Evolutionary conservation across 2,888 invertebrate species (phyloP).

Genomic region (Malacosoma neustria): DNA sequence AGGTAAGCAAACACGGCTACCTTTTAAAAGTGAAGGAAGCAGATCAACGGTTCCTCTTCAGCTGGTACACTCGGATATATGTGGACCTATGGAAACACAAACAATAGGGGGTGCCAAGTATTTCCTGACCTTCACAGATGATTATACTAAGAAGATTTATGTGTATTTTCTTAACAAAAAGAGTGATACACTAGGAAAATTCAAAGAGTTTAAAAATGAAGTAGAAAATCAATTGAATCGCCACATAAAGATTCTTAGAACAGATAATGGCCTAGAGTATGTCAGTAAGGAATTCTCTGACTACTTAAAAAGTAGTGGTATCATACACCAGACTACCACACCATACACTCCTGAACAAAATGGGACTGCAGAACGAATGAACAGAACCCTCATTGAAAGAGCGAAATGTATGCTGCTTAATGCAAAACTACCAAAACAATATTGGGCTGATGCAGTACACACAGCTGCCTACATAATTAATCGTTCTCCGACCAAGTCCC

Average conservation of each 20-base stretch:
- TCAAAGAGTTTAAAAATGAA: background rate
- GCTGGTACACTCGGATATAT: conserved; percentile 1
- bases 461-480: no score
- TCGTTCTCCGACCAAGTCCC: no score
- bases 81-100: background rate
- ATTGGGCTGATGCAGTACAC: no score
- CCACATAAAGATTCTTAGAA: background rate
- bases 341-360: no score
- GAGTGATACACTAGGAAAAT: background rate
- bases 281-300: no score
- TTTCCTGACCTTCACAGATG: background rate
- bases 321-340: no score
- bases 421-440: no score
- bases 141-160: conserved; percentile 1
- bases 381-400: no score
- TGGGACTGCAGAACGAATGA: no score
- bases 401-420: no score
- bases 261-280: background rate
- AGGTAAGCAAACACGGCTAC: conserved; percentile 7
- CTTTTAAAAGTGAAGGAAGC: conserved; percentile 1
- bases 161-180: conserved; percentile 1
- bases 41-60: background rate
- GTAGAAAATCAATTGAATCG: background rate
- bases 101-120: background rate
- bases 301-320: no score